phyloP scores from a whole-genome alignment of 1,140 invertebrate species.

The Parasteatoda tepidariorum region DNA sequence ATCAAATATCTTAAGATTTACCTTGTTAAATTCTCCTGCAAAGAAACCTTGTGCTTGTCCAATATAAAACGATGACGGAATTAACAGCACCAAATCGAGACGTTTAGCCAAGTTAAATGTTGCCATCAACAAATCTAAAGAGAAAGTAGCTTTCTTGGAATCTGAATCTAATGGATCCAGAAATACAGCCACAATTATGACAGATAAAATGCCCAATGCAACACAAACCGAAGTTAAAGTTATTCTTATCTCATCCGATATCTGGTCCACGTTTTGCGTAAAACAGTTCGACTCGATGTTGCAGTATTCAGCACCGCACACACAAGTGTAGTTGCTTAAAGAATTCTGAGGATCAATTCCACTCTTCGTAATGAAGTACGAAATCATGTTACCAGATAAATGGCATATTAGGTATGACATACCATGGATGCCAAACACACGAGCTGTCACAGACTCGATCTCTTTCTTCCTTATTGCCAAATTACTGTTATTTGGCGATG shows the following conservation, averaged over 20 bases:
- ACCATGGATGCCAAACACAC: conserved; percentile 62
- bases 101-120: conserved; percentile 83
- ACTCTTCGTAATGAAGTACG: conserved; percentile 31
- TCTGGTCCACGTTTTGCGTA: conserved; percentile 74
- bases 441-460: conserved; percentile 35
- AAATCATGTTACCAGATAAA: conserved; percentile 58
- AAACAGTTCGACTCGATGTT: background rate
- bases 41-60: conserved; percentile 97
- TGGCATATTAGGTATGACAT: conserved; percentile 40
- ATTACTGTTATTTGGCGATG: too few relatives aligned
- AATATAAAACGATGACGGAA: conserved; percentile 95
- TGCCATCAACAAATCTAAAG: conserved; percentile 83
- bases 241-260: conserved; percentile 84
- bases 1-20: too few relatives aligned
- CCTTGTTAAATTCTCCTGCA: conserved; percentile 92
- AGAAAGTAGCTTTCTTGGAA: conserved; percentile 73
- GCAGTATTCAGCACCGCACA: conserved; percentile 1
- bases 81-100: conserved; percentile 86
- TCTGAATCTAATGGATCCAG: conserved; percentile 77
- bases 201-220: conserved; percentile 83
- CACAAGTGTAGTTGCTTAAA: background rate
- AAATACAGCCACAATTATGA: conserved; percentile 85
- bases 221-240: conserved; percentile 90
- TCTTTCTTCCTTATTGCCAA: too few relatives aligned
- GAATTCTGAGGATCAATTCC: background rate